These are phyloP conservation scores for Nipponia nippon DNA, from an alignment of 2,113 vertebrate genomes.

Conservation along the genomic window DNA sequence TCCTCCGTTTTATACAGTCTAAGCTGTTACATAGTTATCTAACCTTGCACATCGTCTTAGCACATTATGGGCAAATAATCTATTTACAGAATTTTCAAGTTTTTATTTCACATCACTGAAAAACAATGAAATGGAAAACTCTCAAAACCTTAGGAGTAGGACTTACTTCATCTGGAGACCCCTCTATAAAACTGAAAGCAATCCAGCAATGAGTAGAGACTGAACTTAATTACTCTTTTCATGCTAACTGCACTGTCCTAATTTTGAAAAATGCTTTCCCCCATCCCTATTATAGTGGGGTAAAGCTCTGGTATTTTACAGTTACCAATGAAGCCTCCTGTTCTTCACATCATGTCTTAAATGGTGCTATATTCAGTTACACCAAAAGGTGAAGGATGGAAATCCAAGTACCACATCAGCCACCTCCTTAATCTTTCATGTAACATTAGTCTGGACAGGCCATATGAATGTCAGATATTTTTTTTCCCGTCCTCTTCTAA, in stretches of 20 bases:
- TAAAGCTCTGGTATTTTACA: neutral
- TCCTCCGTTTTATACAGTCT: neutral
- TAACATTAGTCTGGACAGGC: neutral
- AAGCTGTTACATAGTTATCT: neutral
- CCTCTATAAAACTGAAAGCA: neutral
- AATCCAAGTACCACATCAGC: neutral
- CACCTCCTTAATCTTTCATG: neutral
- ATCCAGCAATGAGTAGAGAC: neutral
- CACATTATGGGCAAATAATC: neutral
- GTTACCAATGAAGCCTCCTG: neutral
- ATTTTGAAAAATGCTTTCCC: neutral
- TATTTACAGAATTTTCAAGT: neutral
- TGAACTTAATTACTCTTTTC: neutral
- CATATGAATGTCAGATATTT: no score
- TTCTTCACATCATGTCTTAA: neutral
- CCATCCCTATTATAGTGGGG: fast-evolving
- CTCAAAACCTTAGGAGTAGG: neutral
- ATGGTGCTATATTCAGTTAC: neutral
- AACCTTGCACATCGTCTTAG: neutral
- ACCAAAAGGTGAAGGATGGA: neutral
- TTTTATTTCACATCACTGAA: neutral
- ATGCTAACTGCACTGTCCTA: neutral
- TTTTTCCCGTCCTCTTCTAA: neutral
- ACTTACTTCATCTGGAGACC: neutral
- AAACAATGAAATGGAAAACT: neutral